Conservation (phyloP, 2,113 vertebrate species). For the Sciurus niger region DNA sequence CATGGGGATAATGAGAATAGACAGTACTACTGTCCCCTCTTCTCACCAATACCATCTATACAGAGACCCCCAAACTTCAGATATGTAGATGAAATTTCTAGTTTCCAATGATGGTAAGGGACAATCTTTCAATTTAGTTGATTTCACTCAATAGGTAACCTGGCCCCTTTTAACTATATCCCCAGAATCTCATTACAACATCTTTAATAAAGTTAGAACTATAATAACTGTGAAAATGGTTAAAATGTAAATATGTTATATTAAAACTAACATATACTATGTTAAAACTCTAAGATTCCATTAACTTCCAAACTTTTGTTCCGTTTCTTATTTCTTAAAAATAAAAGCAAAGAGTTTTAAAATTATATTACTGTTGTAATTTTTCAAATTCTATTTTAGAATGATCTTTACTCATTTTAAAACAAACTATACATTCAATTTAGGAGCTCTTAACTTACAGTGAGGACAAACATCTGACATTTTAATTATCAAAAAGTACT, state of each 20-base stretch:
- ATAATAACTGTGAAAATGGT: neutral
- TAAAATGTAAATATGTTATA: conserved; percentile 45
- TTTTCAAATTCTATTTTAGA: conserved; percentile 31
- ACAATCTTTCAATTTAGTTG: conserved; percentile 5
- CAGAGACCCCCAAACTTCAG: neutral
- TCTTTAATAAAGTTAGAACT: conserved; percentile 29
- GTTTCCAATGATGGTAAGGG: neutral
- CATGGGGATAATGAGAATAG: neutral
- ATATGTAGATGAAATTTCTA: neutral
- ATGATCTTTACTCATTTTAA: conserved; percentile 6
- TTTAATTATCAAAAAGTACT: neutral
- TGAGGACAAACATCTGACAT: neutral
- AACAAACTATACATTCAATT: neutral
- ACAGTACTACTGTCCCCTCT: neutral
- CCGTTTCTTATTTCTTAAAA: conserved; percentile 31
- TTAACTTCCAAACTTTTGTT: conserved; percentile 39
- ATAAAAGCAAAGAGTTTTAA: conserved; percentile 15
- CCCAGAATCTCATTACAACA: conserved; percentile 42
- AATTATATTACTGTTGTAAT: neutral
- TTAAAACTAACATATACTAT: conserved; percentile 35
- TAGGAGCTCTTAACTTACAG: neutral
- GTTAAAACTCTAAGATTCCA: conserved; percentile 47
- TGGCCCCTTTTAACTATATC: neutral
- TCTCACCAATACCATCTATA: neutral
- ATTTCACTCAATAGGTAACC: neutral